These are phyloP conservation scores for Boulengeromyrus knoepffleri DNA, from an alignment of 2,113 vertebrate species.

Conservation along the genomic window DNA sequence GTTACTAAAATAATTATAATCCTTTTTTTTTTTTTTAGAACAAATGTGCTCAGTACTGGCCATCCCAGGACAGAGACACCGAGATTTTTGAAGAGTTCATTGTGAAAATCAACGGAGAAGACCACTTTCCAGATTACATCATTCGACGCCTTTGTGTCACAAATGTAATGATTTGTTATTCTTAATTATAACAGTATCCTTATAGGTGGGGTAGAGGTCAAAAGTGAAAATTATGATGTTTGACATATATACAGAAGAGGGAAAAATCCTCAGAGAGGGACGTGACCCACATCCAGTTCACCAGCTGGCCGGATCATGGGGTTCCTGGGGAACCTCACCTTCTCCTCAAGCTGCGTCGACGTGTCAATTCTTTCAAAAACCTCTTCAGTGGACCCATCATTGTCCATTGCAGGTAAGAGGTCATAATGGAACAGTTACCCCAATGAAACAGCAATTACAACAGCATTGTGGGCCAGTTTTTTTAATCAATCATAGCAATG, in stretches of 20 bases:
- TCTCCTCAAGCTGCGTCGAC: too few relatives aligned
- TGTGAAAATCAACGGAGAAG: conserved; percentile 70
- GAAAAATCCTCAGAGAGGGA: conserved; percentile 76
- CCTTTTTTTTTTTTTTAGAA: conserved; percentile 52
- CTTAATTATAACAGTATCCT: neutral
- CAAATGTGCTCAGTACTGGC: conserved; percentile 96
- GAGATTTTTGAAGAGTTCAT: conserved; percentile 74
- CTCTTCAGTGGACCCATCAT: too few relatives aligned
- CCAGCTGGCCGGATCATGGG: conserved; percentile 94
- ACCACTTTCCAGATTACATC: conserved; percentile 79
- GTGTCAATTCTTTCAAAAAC: too few relatives aligned
- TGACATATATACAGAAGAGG: conserved; percentile 56
- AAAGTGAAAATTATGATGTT: neutral
- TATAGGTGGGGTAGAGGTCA: neutral
- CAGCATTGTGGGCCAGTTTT: neutral
- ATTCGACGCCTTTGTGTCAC: conserved; percentile 76
- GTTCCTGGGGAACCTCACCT: conserved; percentile 75
- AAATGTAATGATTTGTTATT: conserved; percentile 58
- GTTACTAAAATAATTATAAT: neutral
- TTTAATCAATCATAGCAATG: neutral
- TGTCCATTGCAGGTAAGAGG: conserved; percentile 30
- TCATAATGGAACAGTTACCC: neutral
- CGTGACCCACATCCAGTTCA: conserved; percentile 94
- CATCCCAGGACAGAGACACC: conserved; percentile 57
- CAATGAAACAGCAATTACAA: too few relatives aligned